Percentiles rank a stretch among this genome's conserved stretches.
These are phyloP conservation scores for Cryptomyrus ogoouensis DNA, from an alignment of 2,113 vertebrate genomes.

Conservation along the genomic window DNA sequence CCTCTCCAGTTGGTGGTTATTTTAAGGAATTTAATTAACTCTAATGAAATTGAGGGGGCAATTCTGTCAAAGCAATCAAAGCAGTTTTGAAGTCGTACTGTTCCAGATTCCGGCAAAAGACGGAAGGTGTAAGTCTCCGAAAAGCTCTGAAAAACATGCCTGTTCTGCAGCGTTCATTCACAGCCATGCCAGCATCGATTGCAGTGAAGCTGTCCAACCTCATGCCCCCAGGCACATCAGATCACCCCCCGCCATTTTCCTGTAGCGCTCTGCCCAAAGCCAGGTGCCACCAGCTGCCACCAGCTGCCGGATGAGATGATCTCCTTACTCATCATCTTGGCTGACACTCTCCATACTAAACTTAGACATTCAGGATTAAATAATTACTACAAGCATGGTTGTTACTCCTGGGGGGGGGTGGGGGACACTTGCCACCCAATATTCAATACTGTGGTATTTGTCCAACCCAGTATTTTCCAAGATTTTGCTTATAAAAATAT, in stretches of 20 bases:
- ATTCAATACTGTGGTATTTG: neutral
- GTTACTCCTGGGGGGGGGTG: neutral
- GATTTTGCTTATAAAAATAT: neutral
- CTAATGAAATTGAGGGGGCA: neutral
- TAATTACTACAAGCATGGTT: neutral
- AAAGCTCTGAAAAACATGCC: neutral
- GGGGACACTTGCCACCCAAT: neutral
- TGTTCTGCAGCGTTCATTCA: neutral
- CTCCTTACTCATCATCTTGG: neutral
- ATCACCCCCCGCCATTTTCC: neutral
- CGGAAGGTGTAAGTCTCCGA: neutral
- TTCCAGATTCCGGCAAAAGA: neutral
- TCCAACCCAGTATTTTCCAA: neutral
- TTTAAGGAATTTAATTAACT: constrained; percentile 19
- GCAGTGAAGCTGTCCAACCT: neutral
- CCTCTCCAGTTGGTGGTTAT: constrained; percentile 3
- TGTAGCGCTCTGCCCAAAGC: neutral
- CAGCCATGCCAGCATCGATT: neutral
- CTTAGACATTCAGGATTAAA: neutral
- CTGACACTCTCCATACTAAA: neutral
- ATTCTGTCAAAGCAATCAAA: neutral
- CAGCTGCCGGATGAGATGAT: neutral
- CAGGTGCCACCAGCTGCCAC: neutral
- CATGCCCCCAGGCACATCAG: neutral
- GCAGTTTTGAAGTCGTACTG: neutral